Evolutionary conservation across 2,113 vertebrate species (phyloP), one percentile per base, ranked within the genome.

Genomic region (Pogonocichla stellata): DNA sequence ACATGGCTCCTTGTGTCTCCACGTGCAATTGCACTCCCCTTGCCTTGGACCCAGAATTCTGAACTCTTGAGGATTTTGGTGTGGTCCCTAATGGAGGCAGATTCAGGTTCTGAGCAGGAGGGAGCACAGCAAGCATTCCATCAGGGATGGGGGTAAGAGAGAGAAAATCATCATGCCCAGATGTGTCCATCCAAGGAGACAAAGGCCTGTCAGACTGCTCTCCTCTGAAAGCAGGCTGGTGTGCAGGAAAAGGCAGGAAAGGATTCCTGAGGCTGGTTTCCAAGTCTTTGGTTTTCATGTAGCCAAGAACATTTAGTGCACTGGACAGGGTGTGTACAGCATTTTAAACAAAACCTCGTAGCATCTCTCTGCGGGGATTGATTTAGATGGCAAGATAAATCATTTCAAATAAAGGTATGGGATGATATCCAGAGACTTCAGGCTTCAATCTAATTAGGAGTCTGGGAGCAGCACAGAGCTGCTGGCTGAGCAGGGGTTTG

Each of bases 391-490:
- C 86, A 79, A 45, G 82, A 96, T 95, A 95, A 97, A 96, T 96
- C 95, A 96, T 96, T 79, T 67, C 80, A 69, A 92, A 97, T 96
- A 96, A 94, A 94, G 69, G 69, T 48, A 94, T 2, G 29, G 57
- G 88, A 97, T 65, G 93, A 80, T 86, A 93, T 78, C 92, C 94
- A 96, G 95, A 94, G 92, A 70, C 92, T 90, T 88, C 87, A 78
- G 72, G 82, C 79, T 93, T 96, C 86, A 80, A 93, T 94, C 86
- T 86, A 90, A 96, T 97, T 94, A 94, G 61, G 53, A 0, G 2
- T 31, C 93, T 86, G 88, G 56, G 69, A 95, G 80, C 72, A 72
- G 40, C 1, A 2, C 62, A 51, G 87, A 78, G 88, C 71, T 84
- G 56, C 85, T 69, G 57, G 56, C 85, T 1, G 13, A 93, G 65